A percentile compares a stretch with the other conserved stretches of the same genome.
Conservation (phyloP, 2,797 vertebrate species). For the Parotocinclus haroldoi region DNA sequence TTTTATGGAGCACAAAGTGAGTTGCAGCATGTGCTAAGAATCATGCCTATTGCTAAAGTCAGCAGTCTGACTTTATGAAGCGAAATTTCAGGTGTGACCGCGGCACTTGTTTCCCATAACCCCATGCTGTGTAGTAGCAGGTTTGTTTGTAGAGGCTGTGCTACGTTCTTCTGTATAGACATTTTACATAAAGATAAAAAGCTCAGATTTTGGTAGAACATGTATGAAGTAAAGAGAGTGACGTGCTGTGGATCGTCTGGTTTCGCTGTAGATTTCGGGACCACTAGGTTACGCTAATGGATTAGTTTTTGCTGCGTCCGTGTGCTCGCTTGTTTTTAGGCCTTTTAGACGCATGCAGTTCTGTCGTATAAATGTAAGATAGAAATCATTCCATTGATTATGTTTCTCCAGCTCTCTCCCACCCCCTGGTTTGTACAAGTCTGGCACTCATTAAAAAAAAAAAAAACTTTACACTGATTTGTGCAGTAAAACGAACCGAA, state of each 20-base stretch:
- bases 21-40: no score
- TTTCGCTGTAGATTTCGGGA: slow-evolving; percentile 65
- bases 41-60: no score
- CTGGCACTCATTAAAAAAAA: not conserved
- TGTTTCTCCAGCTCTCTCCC: not conserved
- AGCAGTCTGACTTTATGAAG: no score
- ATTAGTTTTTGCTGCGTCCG: slow-evolving; percentile 52
- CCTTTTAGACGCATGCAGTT: slow-evolving; percentile 70
- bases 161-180: no score
- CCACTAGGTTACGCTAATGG: slow-evolving; percentile 55
- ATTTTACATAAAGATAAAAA: not conserved
- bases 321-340: slow-evolving; percentile 62
- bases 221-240: not conserved
- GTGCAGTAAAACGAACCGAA: no score
- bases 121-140: no score
- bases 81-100: no score
- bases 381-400: slow-evolving; percentile 28
- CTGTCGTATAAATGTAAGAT: slow-evolving; percentile 53
- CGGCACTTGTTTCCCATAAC: no score
- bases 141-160: no score
- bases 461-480: no score
- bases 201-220: not conserved
- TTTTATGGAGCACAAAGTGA: no score
- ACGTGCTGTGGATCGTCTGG: slow-evolving; percentile 50
- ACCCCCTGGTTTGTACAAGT: not conserved